A percentile compares a stretch with the other conserved stretches of the same genome.
phyloP scores from a whole-genome alignment of 2,113 vertebrate genomes.

The Burhinus oedicnemus region DNA sequence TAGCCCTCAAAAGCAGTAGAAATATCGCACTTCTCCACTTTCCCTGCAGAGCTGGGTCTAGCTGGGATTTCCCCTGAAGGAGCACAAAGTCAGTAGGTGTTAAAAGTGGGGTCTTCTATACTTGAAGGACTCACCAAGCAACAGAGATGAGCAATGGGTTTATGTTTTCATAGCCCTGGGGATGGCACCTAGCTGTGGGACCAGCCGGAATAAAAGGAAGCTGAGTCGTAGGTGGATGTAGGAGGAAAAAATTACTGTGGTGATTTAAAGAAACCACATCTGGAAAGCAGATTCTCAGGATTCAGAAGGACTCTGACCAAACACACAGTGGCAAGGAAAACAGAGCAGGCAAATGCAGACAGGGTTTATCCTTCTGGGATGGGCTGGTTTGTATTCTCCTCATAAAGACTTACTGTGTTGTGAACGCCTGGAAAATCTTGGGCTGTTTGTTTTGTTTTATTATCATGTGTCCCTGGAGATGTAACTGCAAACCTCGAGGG shows the following conservation, averaged over 20 bases:
- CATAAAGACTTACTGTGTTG: not conserved
- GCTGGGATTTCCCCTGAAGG: not conserved
- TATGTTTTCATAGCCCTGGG: not conserved
- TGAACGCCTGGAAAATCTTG: not conserved
- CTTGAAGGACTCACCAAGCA: not conserved
- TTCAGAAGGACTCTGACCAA: not conserved
- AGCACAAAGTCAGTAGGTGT: not conserved
- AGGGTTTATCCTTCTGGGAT: not conserved
- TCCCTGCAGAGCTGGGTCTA: not conserved
- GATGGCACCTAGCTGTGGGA: not conserved
- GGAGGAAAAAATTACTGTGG: no score
- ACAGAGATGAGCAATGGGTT: not conserved
- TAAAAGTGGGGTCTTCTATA: not conserved
- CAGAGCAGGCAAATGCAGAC: not conserved
- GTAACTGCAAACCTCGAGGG: conserved; percentile 42
- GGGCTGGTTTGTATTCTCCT: not conserved
- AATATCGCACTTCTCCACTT: not conserved
- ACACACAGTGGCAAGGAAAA: not conserved
- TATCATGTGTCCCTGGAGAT: conserved; percentile 60
- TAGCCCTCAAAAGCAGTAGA: not conserved
- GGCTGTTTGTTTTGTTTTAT: conserved; percentile 53
- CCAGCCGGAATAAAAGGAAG: not conserved
- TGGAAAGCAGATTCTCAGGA: not conserved
- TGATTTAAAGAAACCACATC: not conserved
- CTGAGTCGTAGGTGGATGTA: not conserved